Evolutionary conservation across 2,113 vertebrate genomes (phyloP), one percentile per base, ranked within the genome.

Genomic region (Tympanuchus pallidicinctus): DNA sequence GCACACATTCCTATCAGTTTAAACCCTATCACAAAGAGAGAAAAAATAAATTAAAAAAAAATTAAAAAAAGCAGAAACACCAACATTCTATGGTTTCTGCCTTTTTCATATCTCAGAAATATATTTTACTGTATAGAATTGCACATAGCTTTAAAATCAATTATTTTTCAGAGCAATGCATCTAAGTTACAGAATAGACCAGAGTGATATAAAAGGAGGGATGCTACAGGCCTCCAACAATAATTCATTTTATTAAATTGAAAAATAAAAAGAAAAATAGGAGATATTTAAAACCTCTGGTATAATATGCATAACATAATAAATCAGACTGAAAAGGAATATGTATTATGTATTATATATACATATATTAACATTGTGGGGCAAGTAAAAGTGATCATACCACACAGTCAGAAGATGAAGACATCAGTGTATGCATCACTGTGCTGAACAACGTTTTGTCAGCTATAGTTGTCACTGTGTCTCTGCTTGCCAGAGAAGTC

Each of bases 401-500:
- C 96, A 89, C 78, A 79, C 97, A 98, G 65, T 96, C 78, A 6
- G 96, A 75, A 57, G 96, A 42, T 32, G 96, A 42, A 57, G 96
- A 73, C 28, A 84, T 77, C 65, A 91, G n/a, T n/a, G 95, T 74
- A 42, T 96, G 89, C 36, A 91, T 56, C 94, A 95, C n/a, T 4
- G 94, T 92, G 45, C 92, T 96, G 93, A 91, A 96, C 43, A 94
- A 96, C 89, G 91, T 40, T 56, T 95, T 84, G 65, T 95, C 93
- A 65, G 69, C 64, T 66, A 34, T 48, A 45, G 74, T 64, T 34
- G 80, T 89, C 2, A 40, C 57, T 64, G 73, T 25, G 85, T 94
- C 90, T 75, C 77, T 70, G 77, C 82, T 92, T 79, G 61, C 15
- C 75, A 82, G 65, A 81, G 82, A 80, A 82, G 69, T 38, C 18